These are phyloP conservation scores for Bombus sylvicola DNA, from an alignment of 1,140 invertebrate genomes.

Conservation along the genomic window DNA sequence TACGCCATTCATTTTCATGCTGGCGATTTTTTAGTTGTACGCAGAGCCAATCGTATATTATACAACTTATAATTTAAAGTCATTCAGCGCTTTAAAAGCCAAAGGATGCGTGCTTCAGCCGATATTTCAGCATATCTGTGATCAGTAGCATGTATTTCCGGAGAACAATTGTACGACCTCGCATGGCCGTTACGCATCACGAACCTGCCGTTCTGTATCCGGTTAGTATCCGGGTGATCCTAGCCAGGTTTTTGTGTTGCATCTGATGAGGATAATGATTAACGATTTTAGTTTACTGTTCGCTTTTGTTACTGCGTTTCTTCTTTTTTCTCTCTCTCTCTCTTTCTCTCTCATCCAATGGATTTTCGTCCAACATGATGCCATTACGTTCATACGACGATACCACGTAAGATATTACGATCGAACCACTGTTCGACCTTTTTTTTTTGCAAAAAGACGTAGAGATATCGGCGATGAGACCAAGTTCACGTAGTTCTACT, in stretches of 20 bases:
- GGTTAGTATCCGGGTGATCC: slow-evolving; percentile 53
- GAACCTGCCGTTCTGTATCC: slow-evolving; percentile 58
- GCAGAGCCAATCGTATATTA: slow-evolving; percentile 11
- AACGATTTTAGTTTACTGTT: slow-evolving; percentile 2
- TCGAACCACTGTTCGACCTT: not conserved
- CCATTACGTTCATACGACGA: not conserved
- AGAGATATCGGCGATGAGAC: too few species aligned
- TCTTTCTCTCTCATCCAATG: not conserved
- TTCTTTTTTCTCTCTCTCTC: not conserved
- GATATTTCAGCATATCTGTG: slow-evolving; percentile 54
- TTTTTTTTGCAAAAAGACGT: not conserved
- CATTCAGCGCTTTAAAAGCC: slow-evolving; percentile 32
- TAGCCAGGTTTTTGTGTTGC: slow-evolving; percentile 35
- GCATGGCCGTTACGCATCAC: slow-evolving; percentile 57
- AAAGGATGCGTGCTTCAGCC: slow-evolving; percentile 39
- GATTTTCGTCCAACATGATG: not conserved
- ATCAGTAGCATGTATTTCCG: slow-evolving; percentile 60
- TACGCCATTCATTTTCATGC: not conserved
- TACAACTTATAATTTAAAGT: slow-evolving; percentile 35
- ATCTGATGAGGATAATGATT: slow-evolving; percentile 29
- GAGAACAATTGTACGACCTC: slow-evolving; percentile 58
- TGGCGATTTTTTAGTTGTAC: not conserved
- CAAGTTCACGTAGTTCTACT: too few species aligned
- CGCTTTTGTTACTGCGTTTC: not conserved
- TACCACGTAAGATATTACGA: not conserved